phyloP scores from a whole-genome alignment of 2,888 invertebrate species.

The Priocnemis perturbator region DNA sequence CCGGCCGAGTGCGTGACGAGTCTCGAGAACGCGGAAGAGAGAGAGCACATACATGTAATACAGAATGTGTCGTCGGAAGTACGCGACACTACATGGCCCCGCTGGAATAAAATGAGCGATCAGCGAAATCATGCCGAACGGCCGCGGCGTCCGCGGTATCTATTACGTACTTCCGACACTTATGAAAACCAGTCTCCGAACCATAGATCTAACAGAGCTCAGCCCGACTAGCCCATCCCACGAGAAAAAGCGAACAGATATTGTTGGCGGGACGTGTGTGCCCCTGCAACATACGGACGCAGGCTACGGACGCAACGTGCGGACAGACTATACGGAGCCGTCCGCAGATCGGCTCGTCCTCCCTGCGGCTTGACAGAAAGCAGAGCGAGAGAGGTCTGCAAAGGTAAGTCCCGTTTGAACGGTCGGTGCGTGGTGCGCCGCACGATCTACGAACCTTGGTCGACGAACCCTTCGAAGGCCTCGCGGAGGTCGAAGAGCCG shows the following conservation, averaged over 20 bases:
- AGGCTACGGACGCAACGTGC: background rate
- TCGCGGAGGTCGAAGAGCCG: conserved; percentile 80
- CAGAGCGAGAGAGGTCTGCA: background rate
- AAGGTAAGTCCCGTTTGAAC: background rate
- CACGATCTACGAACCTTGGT: conserved; percentile 78
- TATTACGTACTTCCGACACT: no score
- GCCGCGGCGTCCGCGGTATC: no score
- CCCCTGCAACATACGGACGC: no score
- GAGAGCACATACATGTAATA: no score
- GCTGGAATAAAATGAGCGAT: no score
- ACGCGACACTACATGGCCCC: no score
- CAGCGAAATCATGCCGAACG: no score
- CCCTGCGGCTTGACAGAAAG: background rate
- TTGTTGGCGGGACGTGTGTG: background rate
- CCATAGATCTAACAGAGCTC: background rate
- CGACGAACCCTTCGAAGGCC: conserved; percentile 81
- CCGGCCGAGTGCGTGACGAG: no score
- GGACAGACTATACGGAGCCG: background rate
- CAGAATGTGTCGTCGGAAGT: no score
- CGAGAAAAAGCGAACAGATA: background rate
- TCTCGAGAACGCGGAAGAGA: no score
- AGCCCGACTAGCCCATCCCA: background rate
- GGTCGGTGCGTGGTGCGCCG: conserved; percentile 6
- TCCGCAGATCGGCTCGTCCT: background rate
- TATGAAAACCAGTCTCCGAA: background rate